A percentile compares a stretch with the other conserved stretches of the same genome.
Conservation (phyloP, 2,888 invertebrate species). For the Oxycera nigricornis region DNA sequence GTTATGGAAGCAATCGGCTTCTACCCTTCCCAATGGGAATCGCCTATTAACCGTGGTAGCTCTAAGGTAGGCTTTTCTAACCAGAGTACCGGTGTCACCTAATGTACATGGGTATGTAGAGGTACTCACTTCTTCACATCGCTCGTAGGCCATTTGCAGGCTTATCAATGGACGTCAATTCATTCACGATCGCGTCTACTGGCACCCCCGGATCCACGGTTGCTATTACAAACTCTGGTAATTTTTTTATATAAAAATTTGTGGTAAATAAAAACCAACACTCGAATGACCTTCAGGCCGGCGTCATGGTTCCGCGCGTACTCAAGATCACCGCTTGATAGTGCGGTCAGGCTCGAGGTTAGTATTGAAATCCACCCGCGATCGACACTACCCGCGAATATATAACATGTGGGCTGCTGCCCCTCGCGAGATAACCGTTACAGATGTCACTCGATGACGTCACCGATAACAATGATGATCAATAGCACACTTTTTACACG, state of each 20-base stretch:
- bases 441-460: not conserved
- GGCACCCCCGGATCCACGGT: not conserved
- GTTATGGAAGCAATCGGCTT: conserved; percentile 8
- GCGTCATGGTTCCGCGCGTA: conserved; percentile 16
- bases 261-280: not conserved
- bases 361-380: conserved; percentile 4
- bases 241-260: not conserved
- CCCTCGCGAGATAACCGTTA: not conserved
- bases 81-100: conserved; percentile 10
- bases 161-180: conserved; percentile 14
- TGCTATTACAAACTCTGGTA: not conserved
- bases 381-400: not conserved
- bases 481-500: not conserved
- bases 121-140: conserved; percentile 35
- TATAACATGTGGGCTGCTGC: not conserved
- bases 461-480: conserved; percentile 8
- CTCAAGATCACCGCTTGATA: conserved; percentile 3
- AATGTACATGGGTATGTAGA: not conserved
- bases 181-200: conserved; percentile 8
- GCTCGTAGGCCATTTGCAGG: conserved; percentile 30
- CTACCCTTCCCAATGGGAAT: not conserved
- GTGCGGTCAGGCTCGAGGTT: not conserved
- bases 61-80: not conserved
- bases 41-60: not conserved
- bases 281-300: conserved; percentile 22